Evolutionary conservation across 2,797 vertebrate genomes (phyloP), one percentile per base, ranked within the genome.

Genomic region (Sebastes minor): DNA sequence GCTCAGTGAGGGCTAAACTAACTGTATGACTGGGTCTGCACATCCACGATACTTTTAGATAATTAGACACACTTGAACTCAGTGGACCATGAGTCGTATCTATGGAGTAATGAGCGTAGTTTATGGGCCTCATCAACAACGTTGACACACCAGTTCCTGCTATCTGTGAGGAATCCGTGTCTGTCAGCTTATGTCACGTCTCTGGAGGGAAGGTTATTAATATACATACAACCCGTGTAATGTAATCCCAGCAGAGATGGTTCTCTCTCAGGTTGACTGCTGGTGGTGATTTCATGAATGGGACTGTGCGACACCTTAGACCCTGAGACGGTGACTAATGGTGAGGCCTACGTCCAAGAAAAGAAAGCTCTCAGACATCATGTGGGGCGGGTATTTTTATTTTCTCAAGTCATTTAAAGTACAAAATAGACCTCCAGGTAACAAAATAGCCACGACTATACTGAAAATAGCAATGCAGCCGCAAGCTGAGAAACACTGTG

Each of bases 351-450:
- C 22, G 12, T 25, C 82, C 81, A 57, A 73, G 78, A 91, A 93
- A 89, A 91, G 78, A 92, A 82, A 75, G 27, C 60, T n/a, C 65
- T 84, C 78, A 84, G 76, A 84, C 88, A 79, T 79, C 77, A 87
- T 88, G 82, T 81, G 84, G 78, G 56, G 68, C 42, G 72, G 76
- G 49, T 88, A 92, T 92, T 88, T 95, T 95, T 95, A 94, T 94
- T 95, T 93, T 86, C 66, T 91, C 70, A 86, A 91, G 90, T 94
- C 90, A 91, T 92, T 88, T 91, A 89, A 89, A 80, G 88, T 95
- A 92, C 94, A 95, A 95, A 95, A 95, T 94, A 94, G 91, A 94
- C 89, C 84, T 94, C 86, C 91, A 83, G 73, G 88, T 94, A 94
- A 94, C 92, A 95, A 95, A 94, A 95, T 94, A 94, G 89, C 90